phyloP scores from a whole-genome alignment of 2,797 vertebrate genomes.

The Halcyon badia region DNA sequence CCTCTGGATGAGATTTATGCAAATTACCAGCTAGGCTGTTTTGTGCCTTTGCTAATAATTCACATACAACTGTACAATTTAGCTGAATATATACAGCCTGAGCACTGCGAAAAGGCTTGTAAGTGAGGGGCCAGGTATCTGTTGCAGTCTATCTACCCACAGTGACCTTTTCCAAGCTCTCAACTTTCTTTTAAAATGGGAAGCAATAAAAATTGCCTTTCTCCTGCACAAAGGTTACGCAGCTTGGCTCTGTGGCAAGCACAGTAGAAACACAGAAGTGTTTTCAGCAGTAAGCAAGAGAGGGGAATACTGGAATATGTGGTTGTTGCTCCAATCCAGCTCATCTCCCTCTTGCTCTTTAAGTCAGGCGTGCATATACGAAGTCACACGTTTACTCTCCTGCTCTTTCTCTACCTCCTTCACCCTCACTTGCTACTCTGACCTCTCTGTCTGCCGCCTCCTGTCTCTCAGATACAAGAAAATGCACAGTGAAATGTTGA shows the following conservation, averaged over 20 bases:
- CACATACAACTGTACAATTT: not conserved
- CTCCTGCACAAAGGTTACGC: not conserved
- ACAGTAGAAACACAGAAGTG: not conserved
- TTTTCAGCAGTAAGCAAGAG: not conserved
- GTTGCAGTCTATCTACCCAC: not conserved
- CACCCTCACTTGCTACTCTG: not conserved
- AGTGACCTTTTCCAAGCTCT: not conserved
- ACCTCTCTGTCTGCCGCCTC: not conserved
- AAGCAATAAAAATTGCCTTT: not conserved
- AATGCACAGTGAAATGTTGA: not conserved
- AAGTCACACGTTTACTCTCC: not conserved
- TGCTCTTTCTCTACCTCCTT: not conserved
- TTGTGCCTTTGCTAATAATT: not conserved
- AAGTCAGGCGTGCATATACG: not conserved
- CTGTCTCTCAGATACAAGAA: not conserved
- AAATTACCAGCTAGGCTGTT: not conserved
- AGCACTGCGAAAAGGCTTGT: not conserved
- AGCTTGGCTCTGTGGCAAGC: not conserved
- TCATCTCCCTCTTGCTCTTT: not conserved
- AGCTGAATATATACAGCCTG: not conserved
- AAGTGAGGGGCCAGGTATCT: not conserved
- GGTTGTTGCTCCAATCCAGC: not conserved
- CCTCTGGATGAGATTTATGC: not conserved
- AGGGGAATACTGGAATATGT: not conserved
- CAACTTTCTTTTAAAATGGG: not conserved